Percentiles rank a stretch among this genome's conserved stretches.
Evolutionary conservation across 2,797 vertebrate species (phyloP).

Genomic region (Loris lydekkerianus): DNA sequence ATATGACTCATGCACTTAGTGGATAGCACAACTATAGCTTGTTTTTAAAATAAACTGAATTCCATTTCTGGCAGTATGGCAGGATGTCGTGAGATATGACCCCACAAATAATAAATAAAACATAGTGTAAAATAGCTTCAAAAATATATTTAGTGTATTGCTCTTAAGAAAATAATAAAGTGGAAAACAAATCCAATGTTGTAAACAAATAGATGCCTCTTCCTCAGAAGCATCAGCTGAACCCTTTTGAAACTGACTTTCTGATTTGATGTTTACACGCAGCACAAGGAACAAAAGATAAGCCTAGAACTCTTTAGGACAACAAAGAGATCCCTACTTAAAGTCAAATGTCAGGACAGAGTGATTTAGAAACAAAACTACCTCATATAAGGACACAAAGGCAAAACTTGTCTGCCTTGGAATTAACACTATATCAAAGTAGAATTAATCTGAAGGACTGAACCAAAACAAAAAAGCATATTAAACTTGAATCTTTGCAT

Average conservation of each 20-base stretch:
- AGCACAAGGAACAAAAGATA: neutral
- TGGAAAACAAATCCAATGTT: neutral
- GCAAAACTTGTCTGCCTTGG: neutral
- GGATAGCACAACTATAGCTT: neutral
- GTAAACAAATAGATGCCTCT: neutral
- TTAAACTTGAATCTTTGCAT: neutral
- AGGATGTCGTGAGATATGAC: neutral
- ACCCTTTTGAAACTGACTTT: neutral
- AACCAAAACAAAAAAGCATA: neutral
- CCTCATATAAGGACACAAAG: neutral
- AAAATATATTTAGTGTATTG: neutral
- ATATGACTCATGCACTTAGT: neutral
- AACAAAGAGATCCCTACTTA: neutral
- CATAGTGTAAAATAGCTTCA: neutral
- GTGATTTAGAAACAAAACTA: conserved; percentile 2
- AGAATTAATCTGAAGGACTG: neutral
- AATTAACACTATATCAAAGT: neutral
- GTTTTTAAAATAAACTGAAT: neutral
- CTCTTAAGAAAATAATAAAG: neutral
- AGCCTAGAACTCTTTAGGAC: neutral
- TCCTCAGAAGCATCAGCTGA: neutral
- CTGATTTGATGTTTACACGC: neutral
- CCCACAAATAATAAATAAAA: neutral
- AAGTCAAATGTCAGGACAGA: neutral
- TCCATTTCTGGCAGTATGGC: neutral